These are phyloP conservation scores for Psittacula derbiana DNA, from an alignment of 2,797 vertebrate genomes.

Conservation along the genomic window DNA sequence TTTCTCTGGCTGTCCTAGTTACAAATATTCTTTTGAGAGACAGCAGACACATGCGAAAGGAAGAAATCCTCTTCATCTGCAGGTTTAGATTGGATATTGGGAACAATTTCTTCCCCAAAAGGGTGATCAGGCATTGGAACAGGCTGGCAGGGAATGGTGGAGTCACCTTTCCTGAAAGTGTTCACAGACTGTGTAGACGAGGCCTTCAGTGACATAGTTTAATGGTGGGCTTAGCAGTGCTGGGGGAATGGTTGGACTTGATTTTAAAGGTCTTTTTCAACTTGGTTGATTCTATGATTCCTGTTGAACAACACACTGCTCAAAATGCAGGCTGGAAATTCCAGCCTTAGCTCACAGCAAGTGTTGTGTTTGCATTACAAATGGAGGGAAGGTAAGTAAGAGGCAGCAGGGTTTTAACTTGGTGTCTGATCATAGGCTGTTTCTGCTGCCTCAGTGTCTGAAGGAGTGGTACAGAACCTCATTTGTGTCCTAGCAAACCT, in stretches of 20 bases:
- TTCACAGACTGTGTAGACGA: no score
- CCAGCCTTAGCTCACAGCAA: not conserved
- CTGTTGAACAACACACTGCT: not conserved
- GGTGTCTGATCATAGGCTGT: not conserved
- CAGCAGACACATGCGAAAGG: constrained; percentile 39
- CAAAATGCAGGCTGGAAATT: not conserved
- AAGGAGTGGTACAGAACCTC: not conserved
- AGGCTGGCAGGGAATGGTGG: no score
- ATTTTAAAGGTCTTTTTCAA: not conserved
- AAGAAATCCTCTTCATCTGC: constrained; percentile 43
- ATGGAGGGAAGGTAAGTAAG: not conserved
- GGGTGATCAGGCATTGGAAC: no score
- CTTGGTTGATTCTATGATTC: not conserved
- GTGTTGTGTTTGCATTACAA: not conserved
- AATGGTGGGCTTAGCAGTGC: no score
- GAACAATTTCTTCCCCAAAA: no score
- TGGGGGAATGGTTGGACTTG: no score
- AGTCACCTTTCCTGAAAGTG: no score
- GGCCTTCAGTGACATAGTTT: no score
- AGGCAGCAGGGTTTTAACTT: not conserved
- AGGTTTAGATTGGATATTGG: not conserved
- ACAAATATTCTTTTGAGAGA: not conserved
- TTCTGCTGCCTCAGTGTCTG: not conserved
- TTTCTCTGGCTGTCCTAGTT: not conserved
- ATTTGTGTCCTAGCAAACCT: not conserved